A percentile compares a stretch with the other conserved stretches of the same genome.
Conservation (phyloP, 2,113 vertebrate genomes). For the Plecturocebus donacophilus region DNA sequence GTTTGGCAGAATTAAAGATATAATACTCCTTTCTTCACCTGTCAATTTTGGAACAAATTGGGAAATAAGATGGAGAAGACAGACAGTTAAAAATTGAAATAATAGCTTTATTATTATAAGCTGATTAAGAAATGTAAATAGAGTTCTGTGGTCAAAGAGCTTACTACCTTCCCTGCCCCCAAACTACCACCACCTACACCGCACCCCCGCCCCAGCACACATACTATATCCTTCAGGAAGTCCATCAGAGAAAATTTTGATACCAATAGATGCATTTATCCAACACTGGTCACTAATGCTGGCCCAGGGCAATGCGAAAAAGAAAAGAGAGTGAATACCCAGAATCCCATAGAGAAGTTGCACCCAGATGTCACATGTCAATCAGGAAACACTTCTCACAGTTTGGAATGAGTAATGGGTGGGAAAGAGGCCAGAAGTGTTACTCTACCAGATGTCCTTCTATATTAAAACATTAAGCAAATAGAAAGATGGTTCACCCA, state of each 20-base stretch:
- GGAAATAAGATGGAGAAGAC: not conserved
- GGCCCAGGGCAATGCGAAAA: not conserved
- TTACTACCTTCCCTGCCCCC: not conserved
- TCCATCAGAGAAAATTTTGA: not conserved
- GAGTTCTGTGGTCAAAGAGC: not conserved
- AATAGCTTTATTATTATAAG: constrained; percentile 4
- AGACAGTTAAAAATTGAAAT: not conserved
- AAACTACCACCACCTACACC: not conserved
- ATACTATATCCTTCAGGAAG: not conserved
- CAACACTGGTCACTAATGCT: not conserved
- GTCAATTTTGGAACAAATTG: not conserved
- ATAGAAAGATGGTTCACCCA: not conserved
- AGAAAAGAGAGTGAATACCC: not conserved
- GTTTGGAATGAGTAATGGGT: not conserved
- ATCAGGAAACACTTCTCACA: not conserved
- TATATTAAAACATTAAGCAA: not conserved
- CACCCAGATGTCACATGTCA: not conserved
- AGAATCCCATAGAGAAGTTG: not conserved
- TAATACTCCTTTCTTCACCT: not conserved
- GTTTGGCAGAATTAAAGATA: not conserved
- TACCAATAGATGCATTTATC: not conserved
- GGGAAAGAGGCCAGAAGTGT: not conserved
- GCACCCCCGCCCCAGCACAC: not conserved
- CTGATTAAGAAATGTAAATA: not conserved
- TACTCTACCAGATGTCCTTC: not conserved